Percentiles rank a stretch among this genome's conserved stretches.
Evolutionary conservation across 2,888 invertebrate species (phyloP).

Genomic region (Empis livida): DNA sequence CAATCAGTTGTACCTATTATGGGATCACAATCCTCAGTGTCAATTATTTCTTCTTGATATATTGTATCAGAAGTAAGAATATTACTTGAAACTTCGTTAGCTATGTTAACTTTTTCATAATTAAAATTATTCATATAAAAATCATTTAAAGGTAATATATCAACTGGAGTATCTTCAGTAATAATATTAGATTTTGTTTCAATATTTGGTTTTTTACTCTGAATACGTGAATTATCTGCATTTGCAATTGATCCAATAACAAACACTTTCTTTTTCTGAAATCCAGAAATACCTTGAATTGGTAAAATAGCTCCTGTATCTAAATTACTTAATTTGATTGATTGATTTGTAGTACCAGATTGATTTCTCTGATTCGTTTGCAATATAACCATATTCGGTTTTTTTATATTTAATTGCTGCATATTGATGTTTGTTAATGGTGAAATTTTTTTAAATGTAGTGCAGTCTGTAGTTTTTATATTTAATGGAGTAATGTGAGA

Average conservation of each 20-base stretch:
- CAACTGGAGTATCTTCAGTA: constrained; percentile 46
- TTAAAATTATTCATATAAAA: constrained; percentile 17
- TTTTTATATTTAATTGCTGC: too few species aligned
- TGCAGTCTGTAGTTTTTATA: too few species aligned
- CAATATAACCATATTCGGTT: too few species aligned
- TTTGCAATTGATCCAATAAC: constrained; percentile 14
- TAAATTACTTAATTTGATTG: too few species aligned
- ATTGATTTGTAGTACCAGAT: too few species aligned
- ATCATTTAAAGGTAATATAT: constrained; percentile 27
- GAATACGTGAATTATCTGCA: constrained; percentile 8
- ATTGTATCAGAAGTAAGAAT: constrained; percentile 2
- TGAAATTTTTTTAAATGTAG: too few species aligned
- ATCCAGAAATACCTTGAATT: too few species aligned
- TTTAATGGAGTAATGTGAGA: too few species aligned
- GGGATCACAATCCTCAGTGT: constrained; percentile 13
- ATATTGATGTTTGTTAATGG: too few species aligned
- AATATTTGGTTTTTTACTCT: not conserved
- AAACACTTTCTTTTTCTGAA: constrained; percentile 12
- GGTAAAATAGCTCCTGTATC: too few species aligned
- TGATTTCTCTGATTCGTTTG: too few species aligned
- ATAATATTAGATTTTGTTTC: constrained; percentile 24
- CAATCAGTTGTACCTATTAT: constrained; percentile 38
- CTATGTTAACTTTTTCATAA: not conserved
- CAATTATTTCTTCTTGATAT: not conserved
- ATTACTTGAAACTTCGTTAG: constrained; percentile 1